Conservation (phyloP, 2,888 invertebrate genomes). For the Listrodromus nycthemerus region DNA sequence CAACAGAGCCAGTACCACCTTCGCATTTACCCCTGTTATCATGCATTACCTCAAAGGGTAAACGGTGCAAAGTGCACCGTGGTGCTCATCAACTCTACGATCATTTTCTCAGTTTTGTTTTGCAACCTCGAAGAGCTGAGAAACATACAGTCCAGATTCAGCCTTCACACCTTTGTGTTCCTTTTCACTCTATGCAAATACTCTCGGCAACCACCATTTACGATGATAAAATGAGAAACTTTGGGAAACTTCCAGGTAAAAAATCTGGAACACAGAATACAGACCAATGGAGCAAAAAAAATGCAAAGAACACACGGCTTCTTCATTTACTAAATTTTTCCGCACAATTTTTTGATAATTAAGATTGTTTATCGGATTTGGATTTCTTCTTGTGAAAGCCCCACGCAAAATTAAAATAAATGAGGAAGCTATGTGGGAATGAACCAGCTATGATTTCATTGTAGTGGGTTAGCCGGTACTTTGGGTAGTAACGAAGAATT, state of each 20-base stretch:
- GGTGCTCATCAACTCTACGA: too few relatives aligned
- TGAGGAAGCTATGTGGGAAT: too few relatives aligned
- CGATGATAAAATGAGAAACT: neutral
- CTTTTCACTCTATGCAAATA: neutral
- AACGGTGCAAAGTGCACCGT: constrained; percentile 13
- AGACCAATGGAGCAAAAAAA: neutral
- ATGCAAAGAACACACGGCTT: neutral
- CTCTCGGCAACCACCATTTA: neutral
- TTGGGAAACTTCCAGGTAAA: neutral
- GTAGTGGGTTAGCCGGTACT: too few relatives aligned
- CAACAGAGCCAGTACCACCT: constrained; percentile 48
- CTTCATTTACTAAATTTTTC: too few relatives aligned
- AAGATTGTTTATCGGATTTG: too few relatives aligned
- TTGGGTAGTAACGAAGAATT: neutral
- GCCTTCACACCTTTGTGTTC: neutral
- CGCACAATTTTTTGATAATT: too few relatives aligned
- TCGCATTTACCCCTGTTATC: constrained; percentile 62
- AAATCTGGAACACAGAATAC: too few relatives aligned
- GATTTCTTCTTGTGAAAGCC: too few relatives aligned
- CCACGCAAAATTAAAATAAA: too few relatives aligned
- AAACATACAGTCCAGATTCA: neutral
- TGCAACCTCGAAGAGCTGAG: too few relatives aligned
- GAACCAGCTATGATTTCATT: too few relatives aligned
- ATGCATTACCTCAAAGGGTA: constrained; percentile 59
- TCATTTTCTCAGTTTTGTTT: too few relatives aligned